Percentiles rank a stretch among this genome's conserved stretches.
Evolutionary conservation across 2,113 vertebrate genomes (phyloP).

Genomic region (Channa maculata): DNA sequence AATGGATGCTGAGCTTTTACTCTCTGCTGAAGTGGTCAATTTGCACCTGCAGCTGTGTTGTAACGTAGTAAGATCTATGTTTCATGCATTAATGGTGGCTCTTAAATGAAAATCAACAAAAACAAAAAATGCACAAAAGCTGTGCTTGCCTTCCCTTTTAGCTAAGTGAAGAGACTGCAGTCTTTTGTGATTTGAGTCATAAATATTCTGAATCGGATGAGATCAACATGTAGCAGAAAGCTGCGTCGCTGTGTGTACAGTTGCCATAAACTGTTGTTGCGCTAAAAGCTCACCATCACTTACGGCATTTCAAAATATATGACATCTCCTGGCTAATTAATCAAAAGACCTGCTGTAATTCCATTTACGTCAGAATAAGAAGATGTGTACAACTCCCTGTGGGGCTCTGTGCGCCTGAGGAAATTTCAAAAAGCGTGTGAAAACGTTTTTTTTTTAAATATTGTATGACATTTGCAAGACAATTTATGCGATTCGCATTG

Average conservation of each 20-base stretch:
- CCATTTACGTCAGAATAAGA: constrained; percentile 33
- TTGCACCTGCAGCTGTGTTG: constrained; percentile 30
- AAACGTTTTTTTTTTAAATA: constrained; percentile 7
- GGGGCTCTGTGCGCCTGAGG: constrained; percentile 42
- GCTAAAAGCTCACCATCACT: constrained; percentile 14
- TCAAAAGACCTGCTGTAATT: constrained; percentile 10
- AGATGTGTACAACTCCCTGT: constrained; percentile 38
- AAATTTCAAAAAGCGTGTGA: constrained; percentile 32
- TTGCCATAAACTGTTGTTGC: neutral
- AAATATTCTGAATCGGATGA: neutral
- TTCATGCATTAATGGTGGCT: constrained; percentile 3
- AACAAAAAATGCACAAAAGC: constrained; percentile 28
- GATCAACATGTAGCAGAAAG: neutral
- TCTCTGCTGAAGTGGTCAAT: constrained; percentile 31
- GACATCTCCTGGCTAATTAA: constrained; percentile 48
- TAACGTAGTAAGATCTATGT: constrained; percentile 57
- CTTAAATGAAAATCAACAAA: constrained; percentile 23
- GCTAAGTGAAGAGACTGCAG: neutral
- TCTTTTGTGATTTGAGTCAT: neutral
- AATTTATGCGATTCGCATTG: constrained; percentile 8
- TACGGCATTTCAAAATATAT: constrained; percentile 27
- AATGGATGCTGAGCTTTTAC: constrained; percentile 24
- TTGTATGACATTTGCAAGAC: constrained; percentile 4
- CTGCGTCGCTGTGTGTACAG: neutral
- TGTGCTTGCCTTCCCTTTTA: constrained; percentile 9